phyloP scores from a whole-genome alignment of 2,888 invertebrate species.

The Tanytarsus gracilentus region DNA sequence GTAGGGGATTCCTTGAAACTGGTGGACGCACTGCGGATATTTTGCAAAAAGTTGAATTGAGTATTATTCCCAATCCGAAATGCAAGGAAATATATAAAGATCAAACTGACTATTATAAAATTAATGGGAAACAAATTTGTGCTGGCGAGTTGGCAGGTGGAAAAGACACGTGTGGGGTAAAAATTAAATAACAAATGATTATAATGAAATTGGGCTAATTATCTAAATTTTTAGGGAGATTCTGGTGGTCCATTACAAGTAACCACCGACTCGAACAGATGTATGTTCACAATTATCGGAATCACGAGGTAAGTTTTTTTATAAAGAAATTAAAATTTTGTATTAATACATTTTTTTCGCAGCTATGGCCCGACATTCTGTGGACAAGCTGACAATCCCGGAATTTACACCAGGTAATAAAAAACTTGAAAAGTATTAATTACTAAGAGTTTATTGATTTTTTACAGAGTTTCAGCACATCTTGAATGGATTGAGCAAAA shows the following conservation, averaged over 20 bases:
- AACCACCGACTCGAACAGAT: slow-evolving; percentile 37
- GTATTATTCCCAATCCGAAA: slow-evolving; percentile 35
- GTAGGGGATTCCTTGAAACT: slow-evolving; percentile 40
- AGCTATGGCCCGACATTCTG: background rate
- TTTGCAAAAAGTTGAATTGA: slow-evolving; percentile 41
- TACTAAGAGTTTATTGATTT: too few species aligned
- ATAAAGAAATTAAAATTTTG: background rate
- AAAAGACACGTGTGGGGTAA: slow-evolving; percentile 38
- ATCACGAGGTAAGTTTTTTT: slow-evolving; percentile 33
- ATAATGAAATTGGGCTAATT: background rate
- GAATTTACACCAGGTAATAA: background rate
- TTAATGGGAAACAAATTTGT: slow-evolving; percentile 40
- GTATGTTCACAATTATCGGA: slow-evolving; percentile 40
- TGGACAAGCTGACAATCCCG: background rate
- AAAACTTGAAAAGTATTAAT: too few species aligned
- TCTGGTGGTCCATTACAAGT: slow-evolving; percentile 42
- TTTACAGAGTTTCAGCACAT: slow-evolving; percentile 19
- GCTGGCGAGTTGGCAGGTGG: slow-evolving; percentile 42
- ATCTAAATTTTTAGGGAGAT: slow-evolving; percentile 32
- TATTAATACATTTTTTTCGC: background rate
- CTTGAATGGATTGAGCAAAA: slow-evolving; percentile 22
- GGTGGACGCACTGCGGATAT: slow-evolving; percentile 35
- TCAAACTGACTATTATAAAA: slow-evolving; percentile 39
- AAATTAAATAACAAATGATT: background rate
- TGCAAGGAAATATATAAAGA: slow-evolving; percentile 33